These are phyloP conservation scores for Tichodroma muraria DNA, from an alignment of 2,113 vertebrate genomes.

Conservation along the genomic window DNA sequence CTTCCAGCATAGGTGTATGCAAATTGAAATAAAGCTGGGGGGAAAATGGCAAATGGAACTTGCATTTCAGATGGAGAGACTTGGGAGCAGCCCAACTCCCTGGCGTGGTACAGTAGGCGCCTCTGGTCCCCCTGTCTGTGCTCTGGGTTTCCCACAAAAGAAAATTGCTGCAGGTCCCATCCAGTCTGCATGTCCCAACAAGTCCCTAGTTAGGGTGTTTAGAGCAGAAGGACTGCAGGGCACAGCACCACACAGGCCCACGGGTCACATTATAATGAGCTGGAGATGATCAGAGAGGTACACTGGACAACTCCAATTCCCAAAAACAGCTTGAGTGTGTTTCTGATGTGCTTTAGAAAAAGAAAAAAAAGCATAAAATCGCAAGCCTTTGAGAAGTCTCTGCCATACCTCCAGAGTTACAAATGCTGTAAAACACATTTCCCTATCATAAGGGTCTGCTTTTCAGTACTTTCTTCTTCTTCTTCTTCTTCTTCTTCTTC, in stretches of 20 bases:
- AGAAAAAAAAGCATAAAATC: not conserved
- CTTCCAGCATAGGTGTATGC: conserved; percentile 37
- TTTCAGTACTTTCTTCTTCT: not conserved
- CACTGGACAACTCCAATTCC: not conserved
- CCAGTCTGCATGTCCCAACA: not conserved
- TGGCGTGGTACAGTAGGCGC: not conserved
- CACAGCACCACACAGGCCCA: not conserved
- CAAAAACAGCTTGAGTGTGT: not conserved
- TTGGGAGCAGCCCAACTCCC: conserved; percentile 24
- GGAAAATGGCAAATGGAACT: not conserved
- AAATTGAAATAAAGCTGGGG: conserved; percentile 18
- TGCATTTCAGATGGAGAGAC: not conserved
- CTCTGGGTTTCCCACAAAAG: conserved; percentile 12
- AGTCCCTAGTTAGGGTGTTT: not conserved
- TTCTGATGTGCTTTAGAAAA: not conserved
- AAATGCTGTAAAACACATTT: not conserved
- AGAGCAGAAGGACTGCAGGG: not conserved
- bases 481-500: not conserved
- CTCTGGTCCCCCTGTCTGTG: not conserved
- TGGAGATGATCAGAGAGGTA: conserved; percentile 16
- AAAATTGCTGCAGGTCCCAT: conserved; percentile 26
- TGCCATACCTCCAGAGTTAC: not conserved
- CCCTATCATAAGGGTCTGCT: not conserved
- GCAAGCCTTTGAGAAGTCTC: not conserved
- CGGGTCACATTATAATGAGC: conserved; percentile 36